phyloP scores from a whole-genome alignment of 2,113 vertebrate genomes.

The Aldabrachelys gigantea region DNA sequence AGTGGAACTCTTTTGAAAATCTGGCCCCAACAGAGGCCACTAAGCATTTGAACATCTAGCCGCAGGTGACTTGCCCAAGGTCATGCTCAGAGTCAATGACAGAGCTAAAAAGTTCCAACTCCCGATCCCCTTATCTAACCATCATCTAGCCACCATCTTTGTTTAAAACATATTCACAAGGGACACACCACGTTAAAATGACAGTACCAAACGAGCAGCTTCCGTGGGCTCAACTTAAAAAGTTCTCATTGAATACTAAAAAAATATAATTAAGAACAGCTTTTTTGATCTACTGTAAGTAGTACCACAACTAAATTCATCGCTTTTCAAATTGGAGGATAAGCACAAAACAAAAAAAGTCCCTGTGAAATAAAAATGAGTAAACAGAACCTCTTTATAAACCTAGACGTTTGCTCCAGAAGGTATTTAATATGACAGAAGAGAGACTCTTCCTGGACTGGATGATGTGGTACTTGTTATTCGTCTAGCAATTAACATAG shows the following conservation, averaged over 20 bases:
- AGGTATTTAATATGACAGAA: neutral
- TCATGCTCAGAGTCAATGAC: neutral
- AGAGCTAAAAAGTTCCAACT: neutral
- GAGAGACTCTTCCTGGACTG: neutral
- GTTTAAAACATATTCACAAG: conserved; percentile 12
- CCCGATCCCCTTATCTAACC: neutral
- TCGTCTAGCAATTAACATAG: neutral
- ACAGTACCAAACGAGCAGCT: neutral
- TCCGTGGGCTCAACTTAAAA: neutral
- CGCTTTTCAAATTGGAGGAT: neutral
- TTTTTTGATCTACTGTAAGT: neutral
- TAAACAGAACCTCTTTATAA: neutral
- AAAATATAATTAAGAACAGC: neutral
- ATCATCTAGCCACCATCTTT: neutral
- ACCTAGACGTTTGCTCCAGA: neutral
- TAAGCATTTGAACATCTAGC: neutral
- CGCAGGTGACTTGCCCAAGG: neutral
- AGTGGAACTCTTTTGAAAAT: neutral
- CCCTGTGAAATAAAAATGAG: neutral
- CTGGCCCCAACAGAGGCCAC: neutral
- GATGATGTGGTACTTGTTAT: neutral
- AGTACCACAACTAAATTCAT: neutral
- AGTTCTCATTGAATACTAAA: neutral
- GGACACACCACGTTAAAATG: neutral
- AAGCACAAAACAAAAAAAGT: neutral